Base-by-base conservation (phyloP, 2,113 vertebrate genomes). In the Pseudolaguvia tuberculata region DNA sequence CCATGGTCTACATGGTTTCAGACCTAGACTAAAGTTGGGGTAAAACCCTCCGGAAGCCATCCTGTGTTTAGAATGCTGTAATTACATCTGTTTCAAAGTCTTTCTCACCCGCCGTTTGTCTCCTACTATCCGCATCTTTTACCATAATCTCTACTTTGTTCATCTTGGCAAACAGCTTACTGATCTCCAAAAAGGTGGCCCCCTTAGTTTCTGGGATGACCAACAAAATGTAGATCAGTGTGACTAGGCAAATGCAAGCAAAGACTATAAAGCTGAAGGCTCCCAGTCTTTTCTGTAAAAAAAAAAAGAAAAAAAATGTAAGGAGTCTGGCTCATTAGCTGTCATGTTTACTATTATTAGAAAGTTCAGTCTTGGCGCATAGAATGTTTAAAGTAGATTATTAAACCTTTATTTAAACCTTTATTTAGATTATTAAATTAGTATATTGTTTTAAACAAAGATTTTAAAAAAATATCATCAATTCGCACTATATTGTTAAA, bases 111-210 rank as follows among this genome's bases (percentile, higher is more conserved):
- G 17, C 66, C 2, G 27, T 78, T 77, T 83, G 85, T 21, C 73
- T 67, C 0, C 81, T 79, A 0, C 72, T 8, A 27, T 82, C 69
- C 0, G 81, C 78, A 0, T 81, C 57, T 7, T 82, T 82, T 51
- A 85, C 65, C 74, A 84, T 81, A 77, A 90, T 83, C 79, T 90
- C 87, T 21, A 83, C 82, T 77, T 87, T 93, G 84, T 99, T 99
- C 85, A 86, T 94, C 83, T 90, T 90, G 69, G 91, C 86, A 58
- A 98, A 95, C 79, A 94, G 90, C 83, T 86, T 91, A 77, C 92
- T 93, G 87, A 97, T 92, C 83, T 98, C 95, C 77, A 96, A 80
- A 79, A 98, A 96, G 0, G 95, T 95, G 86, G 93, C 94, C 73
- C 83, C 90, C 86, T 98, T 98, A 3, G 96, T 99, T 84, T 98